Percentiles rank a stretch among this genome's conserved stretches.
Evolutionary conservation across 2,797 vertebrate genomes (phyloP).

Genomic region (Falco cherrug): DNA sequence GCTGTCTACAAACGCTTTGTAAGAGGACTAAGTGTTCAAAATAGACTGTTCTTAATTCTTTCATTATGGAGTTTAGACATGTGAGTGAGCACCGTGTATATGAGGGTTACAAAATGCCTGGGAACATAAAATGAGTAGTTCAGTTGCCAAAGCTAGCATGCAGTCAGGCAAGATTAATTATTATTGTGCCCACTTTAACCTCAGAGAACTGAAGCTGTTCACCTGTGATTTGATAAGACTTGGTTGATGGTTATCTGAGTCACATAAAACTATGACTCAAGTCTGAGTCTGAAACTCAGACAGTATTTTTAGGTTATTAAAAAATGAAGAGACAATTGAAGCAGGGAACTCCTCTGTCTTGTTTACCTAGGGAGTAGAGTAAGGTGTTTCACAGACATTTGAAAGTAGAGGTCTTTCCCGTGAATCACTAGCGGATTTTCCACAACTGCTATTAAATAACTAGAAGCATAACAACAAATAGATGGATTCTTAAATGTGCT

Average conservation of each 20-base stretch:
- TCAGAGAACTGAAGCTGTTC: not conserved
- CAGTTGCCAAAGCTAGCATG: not conserved
- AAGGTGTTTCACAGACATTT: conserved; percentile 20
- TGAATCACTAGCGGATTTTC: conserved; percentile 73
- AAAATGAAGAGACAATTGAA: conserved; percentile 1
- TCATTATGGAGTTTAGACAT: not conserved
- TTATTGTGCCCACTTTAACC: not conserved
- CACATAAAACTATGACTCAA: conserved; percentile 58
- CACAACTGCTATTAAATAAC: conserved; percentile 9
- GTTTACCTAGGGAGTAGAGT: not conserved
- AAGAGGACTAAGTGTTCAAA: not conserved
- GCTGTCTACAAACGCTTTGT: not conserved
- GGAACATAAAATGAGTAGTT: not conserved
- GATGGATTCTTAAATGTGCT: not conserved
- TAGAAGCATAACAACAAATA: not conserved
- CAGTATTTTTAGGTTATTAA: conserved; percentile 41
- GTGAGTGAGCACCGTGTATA: not conserved
- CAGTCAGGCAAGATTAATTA: not conserved
- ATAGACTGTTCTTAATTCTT: not conserved
- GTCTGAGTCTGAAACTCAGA: conserved; percentile 33
- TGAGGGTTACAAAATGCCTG: not conserved
- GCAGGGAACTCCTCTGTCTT: not conserved
- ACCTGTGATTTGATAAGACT: conserved; percentile 28
- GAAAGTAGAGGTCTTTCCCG: conserved; percentile 13
- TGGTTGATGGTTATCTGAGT: conserved; percentile 18